phyloP scores from a whole-genome alignment of 1,140 invertebrate genomes.

The Apolygus lucorum region DNA sequence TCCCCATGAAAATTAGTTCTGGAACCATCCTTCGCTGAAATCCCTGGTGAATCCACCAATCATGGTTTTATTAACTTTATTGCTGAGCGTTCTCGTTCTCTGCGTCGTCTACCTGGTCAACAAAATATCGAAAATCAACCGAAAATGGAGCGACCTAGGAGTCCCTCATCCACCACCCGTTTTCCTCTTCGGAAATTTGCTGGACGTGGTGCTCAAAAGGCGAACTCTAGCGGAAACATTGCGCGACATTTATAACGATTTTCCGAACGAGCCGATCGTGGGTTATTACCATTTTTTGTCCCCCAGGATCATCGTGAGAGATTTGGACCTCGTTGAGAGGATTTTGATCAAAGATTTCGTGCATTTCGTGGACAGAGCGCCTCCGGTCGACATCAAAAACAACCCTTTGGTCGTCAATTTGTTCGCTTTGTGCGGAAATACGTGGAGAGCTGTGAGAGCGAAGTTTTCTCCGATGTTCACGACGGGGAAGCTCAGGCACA shows the following conservation, averaged over 20 bases:
- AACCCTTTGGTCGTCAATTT: slow-evolving; percentile 33
- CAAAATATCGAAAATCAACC: slow-evolving; percentile 1
- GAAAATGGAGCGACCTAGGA: slow-evolving; percentile 1
- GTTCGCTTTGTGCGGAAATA: slow-evolving; percentile 33
- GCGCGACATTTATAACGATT: slow-evolving; percentile 41
- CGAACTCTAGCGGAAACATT: slow-evolving; percentile 37
- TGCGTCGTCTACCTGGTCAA: not conserved
- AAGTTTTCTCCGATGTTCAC: slow-evolving; percentile 53
- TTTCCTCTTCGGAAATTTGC: slow-evolving; percentile 22
- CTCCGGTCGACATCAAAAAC: slow-evolving; percentile 31
- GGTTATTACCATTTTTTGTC: slow-evolving; percentile 42
- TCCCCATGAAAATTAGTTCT: too few relatives aligned
- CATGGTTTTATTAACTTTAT: too few relatives aligned
- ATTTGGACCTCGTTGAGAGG: slow-evolving; percentile 43
- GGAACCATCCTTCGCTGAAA: too few relatives aligned
- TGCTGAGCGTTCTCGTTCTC: too few relatives aligned
- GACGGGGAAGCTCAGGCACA: slow-evolving; percentile 49
- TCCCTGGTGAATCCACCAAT: too few relatives aligned
- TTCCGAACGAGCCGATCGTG: slow-evolving; percentile 38
- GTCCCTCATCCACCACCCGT: slow-evolving; percentile 9
- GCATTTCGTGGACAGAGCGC: slow-evolving; percentile 42
- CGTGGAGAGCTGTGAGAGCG: slow-evolving; percentile 49
- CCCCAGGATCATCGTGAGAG: slow-evolving; percentile 43
- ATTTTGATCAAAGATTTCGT: slow-evolving; percentile 46
- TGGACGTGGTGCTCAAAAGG: slow-evolving; percentile 19